Base-by-base conservation (phyloP, 2,888 invertebrate genomes). In the Chaetoderma sp. region DNA sequence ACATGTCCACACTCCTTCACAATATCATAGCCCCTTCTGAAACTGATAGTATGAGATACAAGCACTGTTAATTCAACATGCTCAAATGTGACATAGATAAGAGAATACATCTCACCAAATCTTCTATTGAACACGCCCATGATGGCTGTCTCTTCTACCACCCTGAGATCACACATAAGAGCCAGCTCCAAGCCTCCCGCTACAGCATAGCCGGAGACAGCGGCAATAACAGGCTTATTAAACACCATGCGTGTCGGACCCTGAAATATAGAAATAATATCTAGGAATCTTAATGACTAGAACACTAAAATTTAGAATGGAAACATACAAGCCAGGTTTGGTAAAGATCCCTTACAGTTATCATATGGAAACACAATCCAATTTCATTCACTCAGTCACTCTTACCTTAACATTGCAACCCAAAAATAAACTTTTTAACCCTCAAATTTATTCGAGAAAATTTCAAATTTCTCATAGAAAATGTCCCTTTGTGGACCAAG, bases 121-220 rank as follows among this genome's bases (percentile, higher is more conserved):
- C 96, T 89, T 73, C 96, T 89, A 70, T 94, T 94, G 68, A 93
- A 91, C 70, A 94, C 93, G n/a, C 97, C 97, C 80, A 95, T 83
- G 0, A 93, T 88, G 0, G 97, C 93, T 0, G 91, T 92, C 49
- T 94, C 93, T 82, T 97, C 96, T 77, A 95, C 90, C 0, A 98
- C 90, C 52, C 97, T 89, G 30, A 97, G 86, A 85, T 98, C 98
- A 87, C 96, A 97, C 88, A 95, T 91, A 2, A 96, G 86, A 0
- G 97, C 94, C 66, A 98, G 88, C 85, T 98, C 97, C 65, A 98
- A 89, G 0, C 97, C 98, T 72, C 88, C 93, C 0, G 94, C 97
- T 1, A 96, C 93, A 4, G 95, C 94, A 85, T 93, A 95, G 0
- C 98, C 98, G 77, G 91, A 91, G 1, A 98, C 89, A 0, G 94